Evolutionary conservation across 2,888 invertebrate species (phyloP).

Genomic region (Masnerella sp.): DNA sequence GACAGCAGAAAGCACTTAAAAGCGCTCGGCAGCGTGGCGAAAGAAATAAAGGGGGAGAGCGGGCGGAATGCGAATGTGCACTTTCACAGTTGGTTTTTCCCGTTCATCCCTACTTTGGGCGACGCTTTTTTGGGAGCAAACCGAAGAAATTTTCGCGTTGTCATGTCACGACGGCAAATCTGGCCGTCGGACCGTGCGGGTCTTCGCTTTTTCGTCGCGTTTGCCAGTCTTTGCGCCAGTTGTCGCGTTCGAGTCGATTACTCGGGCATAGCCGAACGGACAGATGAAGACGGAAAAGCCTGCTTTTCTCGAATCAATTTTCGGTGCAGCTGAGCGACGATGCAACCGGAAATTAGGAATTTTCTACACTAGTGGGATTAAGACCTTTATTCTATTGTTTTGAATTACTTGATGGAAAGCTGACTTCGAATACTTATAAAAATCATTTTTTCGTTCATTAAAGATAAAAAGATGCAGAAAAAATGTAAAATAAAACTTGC

Average conservation of each 20-base stretch:
- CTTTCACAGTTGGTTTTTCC: constrained; percentile 34
- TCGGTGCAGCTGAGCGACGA: constrained; percentile 9
- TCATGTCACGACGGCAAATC: constrained; percentile 45
- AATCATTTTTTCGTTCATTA: no score
- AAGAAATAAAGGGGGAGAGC: constrained; percentile 37
- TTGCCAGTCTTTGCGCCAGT: constrained; percentile 40
- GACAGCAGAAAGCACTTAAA: constrained; percentile 60
- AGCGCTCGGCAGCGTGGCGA: constrained; percentile 31
- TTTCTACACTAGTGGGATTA: constrained; percentile 28
- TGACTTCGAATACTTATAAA: no score
- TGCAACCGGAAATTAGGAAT: constrained; percentile 35
- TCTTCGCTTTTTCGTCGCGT: constrained; percentile 44
- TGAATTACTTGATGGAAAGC: no score
- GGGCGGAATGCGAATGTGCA: constrained; percentile 38
- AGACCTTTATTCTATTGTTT: no score
- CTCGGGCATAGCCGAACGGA: constrained; percentile 15
- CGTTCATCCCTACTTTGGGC: constrained; percentile 14
- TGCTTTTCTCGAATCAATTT: constrained; percentile 45
- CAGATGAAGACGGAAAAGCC: constrained; percentile 41
- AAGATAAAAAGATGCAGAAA: no score
- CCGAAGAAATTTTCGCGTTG: constrained; percentile 44
- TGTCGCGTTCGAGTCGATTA: constrained; percentile 48
- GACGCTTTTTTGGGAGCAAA: not conserved
- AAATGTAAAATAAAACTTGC: no score
- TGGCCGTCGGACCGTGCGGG: constrained; percentile 25